Evolutionary conservation across 64 coral and sea anemone species (phyloP).

Genomic region (Montipora foliosa): DNA sequence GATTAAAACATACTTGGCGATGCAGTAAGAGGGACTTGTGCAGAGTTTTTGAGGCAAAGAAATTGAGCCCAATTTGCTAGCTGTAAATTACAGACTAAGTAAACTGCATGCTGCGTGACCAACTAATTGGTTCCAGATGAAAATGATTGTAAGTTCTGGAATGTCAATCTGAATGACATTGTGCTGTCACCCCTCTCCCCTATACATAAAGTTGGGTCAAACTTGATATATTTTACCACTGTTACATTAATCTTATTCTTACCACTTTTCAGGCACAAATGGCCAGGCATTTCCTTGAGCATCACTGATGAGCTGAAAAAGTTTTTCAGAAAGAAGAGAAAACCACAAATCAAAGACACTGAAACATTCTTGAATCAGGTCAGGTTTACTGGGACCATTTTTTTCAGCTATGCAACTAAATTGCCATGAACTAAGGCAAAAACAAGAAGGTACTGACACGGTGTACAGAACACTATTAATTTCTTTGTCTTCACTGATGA

Average conservation of each 20-base stretch:
- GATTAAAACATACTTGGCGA: background rate
- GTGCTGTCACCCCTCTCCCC: too few relatives aligned
- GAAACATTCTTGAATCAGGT: conserved; percentile 17
- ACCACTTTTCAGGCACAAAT: conserved; percentile 99
- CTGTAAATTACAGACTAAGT: too few relatives aligned
- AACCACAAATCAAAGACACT: conserved; percentile 82
- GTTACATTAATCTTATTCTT: background rate
- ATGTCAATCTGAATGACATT: too few relatives aligned
- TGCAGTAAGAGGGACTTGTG: background rate
- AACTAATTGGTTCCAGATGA: too few relatives aligned
- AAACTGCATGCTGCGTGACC: too few relatives aligned
- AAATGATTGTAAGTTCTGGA: too few relatives aligned
- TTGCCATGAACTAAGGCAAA: background rate
- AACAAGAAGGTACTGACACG: conserved; percentile 1
- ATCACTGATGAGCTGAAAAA: conserved; percentile 57
- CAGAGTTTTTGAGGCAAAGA: background rate
- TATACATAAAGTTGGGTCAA: too few relatives aligned
- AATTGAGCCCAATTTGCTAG: background rate
- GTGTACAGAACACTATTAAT: background rate
- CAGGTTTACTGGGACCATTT: background rate
- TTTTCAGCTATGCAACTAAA: background rate
- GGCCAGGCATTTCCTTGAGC: conserved; percentile 87
- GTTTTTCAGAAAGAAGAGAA: conserved; percentile 66
- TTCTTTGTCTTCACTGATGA: background rate
- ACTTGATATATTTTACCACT: too few relatives aligned